Percentiles rank a stretch among this genome's conserved stretches.
phyloP scores from a whole-genome alignment of 2,113 vertebrate species.

The Mionectes macconnelli region DNA sequence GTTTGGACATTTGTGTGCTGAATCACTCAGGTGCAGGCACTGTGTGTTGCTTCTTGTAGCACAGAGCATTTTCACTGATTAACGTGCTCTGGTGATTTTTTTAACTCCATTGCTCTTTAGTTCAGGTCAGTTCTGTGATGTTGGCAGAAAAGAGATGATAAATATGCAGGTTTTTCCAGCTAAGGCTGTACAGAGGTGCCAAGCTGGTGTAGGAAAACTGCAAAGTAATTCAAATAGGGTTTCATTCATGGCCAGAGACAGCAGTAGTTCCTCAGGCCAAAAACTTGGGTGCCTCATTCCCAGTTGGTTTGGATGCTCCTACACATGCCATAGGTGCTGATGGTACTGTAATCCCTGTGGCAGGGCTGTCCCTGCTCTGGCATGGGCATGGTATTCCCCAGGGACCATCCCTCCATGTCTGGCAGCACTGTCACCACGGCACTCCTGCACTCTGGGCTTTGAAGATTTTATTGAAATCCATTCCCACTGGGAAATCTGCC shows the following conservation, averaged over 20 bases:
- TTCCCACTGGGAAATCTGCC: not conserved
- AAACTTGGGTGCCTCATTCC: fast-evolving
- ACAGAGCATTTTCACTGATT: not conserved
- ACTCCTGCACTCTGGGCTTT: not conserved
- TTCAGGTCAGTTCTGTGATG: not conserved
- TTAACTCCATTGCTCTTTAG: not conserved
- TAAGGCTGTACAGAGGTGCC: no score
- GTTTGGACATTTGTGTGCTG: not conserved
- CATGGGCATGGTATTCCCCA: not conserved
- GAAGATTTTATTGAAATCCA: not conserved
- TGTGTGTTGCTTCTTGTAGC: not conserved
- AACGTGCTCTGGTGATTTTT: not conserved
- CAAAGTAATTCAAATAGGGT: not conserved
- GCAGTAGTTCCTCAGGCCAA: not conserved
- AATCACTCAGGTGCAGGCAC: not conserved
- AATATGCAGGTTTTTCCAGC: not conserved
- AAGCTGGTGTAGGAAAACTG: not conserved
- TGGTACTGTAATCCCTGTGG: fast-evolving
- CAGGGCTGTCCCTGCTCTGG: not conserved
- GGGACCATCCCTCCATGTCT: fast-evolving
- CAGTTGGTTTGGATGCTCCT: not conserved
- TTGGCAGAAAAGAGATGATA: not conserved
- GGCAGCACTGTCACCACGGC: fast-evolving
- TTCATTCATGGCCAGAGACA: fast-evolving
- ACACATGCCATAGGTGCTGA: fast-evolving